Base-by-base conservation (phyloP, 2,888 invertebrate species). In the Hemicrepidius hirtus region DNA sequence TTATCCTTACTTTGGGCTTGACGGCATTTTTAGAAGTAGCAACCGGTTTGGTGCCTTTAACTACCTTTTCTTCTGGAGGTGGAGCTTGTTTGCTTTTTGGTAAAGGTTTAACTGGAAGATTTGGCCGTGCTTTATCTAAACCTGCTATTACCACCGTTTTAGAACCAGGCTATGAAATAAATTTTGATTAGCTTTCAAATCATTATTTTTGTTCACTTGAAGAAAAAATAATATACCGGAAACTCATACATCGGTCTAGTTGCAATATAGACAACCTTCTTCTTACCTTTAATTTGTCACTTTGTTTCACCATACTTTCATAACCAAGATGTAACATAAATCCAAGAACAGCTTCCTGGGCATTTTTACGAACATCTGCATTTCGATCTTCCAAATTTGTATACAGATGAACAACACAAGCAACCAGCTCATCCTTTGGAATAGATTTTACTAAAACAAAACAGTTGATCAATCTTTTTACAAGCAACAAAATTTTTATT, bases 251-350 rank as follows among this genome's bases (percentile, higher is more conserved):
- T 7, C 4, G n/a, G 4, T 41, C 16, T 13, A 18, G 46, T 46
- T 46, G 46, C n/a, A n/a, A n/a, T 20, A 49, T 49, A 49, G n/a
- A n/a, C n/a, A 49, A 49, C 10, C 7, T 7, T 12, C 12, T n/a
- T 32, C 6, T 55, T 28, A 94, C 94, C 91, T 96, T 95, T 4
- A 96, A 85, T 84, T 95, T 95, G 75, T 93, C 93, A 0, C 93
- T 89, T 73, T 92, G 93, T 77, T 93, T 92, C 68, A 89, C 87
- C 93, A 96, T 94, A 9, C 89, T 80, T 62, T 95, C 95, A 81
- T 93, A 97, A 0, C 97, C 95, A 6, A 96, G 88, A 84, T 97
- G 97, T 76, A 97, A 92, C 97, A 98, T 98, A 80, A 97, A 92
- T 2, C 97, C 97, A 49, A 97, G 87, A 40, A 97, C 92, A 46